Conservation (phyloP, 2,888 invertebrate genomes). For the Teleiodes luculella region DNA sequence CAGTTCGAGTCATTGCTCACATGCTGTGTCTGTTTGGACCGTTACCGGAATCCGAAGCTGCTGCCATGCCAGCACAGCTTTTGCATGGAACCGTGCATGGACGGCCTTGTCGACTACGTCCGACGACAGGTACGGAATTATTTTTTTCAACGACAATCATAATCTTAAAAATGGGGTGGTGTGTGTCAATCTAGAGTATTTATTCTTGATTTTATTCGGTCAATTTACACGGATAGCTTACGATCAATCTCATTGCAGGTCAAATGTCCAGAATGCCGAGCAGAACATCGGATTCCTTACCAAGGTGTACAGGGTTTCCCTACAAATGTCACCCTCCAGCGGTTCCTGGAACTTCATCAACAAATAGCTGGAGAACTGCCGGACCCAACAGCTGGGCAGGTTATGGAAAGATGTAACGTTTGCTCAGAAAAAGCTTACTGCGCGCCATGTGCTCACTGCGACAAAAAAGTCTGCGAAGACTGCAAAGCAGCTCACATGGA, state of each 20-base stretch:
- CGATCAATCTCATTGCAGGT: constrained; percentile 82
- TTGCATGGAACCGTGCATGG: constrained; percentile 99
- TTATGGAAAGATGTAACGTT: constrained; percentile 95
- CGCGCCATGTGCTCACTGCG: constrained; percentile 95
- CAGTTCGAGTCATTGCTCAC: constrained; percentile 98
- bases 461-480: constrained; percentile 97
- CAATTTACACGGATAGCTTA: too few species aligned
- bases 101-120: constrained; percentile 96
- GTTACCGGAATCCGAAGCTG: constrained; percentile 98
- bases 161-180: too few species aligned
- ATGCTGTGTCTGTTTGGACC: constrained; percentile 98
- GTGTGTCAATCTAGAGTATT: too few species aligned
- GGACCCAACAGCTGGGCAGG: constrained; percentile 93
- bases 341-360: constrained; percentile 95
- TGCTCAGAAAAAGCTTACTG: constrained; percentile 96
- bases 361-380: constrained; percentile 95
- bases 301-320: constrained; percentile 96
- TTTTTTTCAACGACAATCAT: too few species aligned
- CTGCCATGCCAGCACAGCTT: constrained; percentile 99
- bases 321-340: constrained; percentile 95
- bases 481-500: constrained; percentile 98
- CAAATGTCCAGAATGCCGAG: constrained; percentile 98
- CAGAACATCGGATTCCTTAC: constrained; percentile 97
- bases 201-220: too few species aligned
- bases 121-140: constrained; percentile 87